phyloP scores from a whole-genome alignment of 2,797 vertebrate species.

The Crocidura indochinensis region DNA sequence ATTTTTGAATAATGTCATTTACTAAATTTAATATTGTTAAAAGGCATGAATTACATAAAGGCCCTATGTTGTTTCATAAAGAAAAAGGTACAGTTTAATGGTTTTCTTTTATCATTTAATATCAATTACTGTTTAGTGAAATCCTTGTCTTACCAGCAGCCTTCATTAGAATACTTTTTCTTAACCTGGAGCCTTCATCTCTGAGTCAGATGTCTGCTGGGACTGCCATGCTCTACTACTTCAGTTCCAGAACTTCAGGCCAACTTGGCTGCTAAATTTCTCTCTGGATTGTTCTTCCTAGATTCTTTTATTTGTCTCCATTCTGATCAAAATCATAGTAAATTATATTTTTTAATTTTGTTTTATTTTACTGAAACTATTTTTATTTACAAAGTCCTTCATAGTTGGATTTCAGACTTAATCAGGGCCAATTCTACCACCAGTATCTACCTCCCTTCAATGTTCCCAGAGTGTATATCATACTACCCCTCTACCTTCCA shows the following conservation, averaged over 20 bases:
- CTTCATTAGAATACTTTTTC: slow-evolving; percentile 31
- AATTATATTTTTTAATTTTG: slow-evolving; percentile 19
- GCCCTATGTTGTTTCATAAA: neutral
- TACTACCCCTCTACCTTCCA: no score
- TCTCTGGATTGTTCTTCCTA: slow-evolving; percentile 21
- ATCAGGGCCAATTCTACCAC: no score
- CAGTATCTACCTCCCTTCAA: no score
- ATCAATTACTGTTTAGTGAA: slow-evolving; percentile 60
- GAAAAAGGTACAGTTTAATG: neutral
- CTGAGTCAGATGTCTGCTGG: slow-evolving; percentile 42
- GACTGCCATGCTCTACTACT: neutral
- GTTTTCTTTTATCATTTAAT: slow-evolving; percentile 14
- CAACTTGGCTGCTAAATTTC: slow-evolving; percentile 18
- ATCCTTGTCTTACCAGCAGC: slow-evolving; percentile 53
- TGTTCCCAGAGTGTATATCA: no score
- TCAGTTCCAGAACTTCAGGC: slow-evolving; percentile 53
- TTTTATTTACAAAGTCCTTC: no score
- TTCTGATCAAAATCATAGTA: slow-evolving; percentile 36
- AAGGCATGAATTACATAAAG: neutral
- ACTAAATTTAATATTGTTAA: slow-evolving; percentile 22
- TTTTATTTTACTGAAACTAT: neutral
- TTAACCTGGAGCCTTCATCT: slow-evolving; percentile 58
- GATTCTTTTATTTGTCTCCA: slow-evolving; percentile 51
- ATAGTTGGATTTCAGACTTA: no score
- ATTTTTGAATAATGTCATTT: neutral